phyloP scores from a whole-genome alignment of 2,797 vertebrate genomes.

The Protonibea diacanthus region DNA sequence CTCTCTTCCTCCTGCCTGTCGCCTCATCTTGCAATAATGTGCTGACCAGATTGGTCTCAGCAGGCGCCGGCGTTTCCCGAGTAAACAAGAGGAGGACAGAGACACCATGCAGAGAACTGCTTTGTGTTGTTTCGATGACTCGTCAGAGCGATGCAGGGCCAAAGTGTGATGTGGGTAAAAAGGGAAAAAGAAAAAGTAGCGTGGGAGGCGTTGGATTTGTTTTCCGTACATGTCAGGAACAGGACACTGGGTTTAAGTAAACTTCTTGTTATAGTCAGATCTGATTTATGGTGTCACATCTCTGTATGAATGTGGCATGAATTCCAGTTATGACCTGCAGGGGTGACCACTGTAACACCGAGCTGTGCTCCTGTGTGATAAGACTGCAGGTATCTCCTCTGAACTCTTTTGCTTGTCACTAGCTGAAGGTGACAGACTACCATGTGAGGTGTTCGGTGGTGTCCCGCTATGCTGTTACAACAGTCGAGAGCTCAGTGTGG shows the following conservation, averaged over 20 bases:
- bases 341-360: no score
- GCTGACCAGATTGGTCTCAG: constrained; percentile 63
- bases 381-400: neutral
- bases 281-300: neutral
- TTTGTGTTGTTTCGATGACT: constrained; percentile 55
- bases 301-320: neutral
- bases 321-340: neutral
- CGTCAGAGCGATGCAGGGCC: constrained; percentile 15
- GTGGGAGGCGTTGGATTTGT: constrained; percentile 3
- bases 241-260: neutral
- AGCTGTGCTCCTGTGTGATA: neutral
- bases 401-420: constrained; percentile 11
- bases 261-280: neutral
- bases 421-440: constrained; percentile 89
- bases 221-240: neutral
- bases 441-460: constrained; percentile 85
- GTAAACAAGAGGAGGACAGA: constrained; percentile 60
- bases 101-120: constrained; percentile 50
- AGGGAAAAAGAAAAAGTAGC: neutral
- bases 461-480: constrained; percentile 88
- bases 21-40: constrained; percentile 51
- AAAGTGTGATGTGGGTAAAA: neutral
- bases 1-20: constrained; percentile 45
- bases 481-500: constrained; percentile 86
- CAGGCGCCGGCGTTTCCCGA: constrained; percentile 59